Evolutionary conservation across 64 coral and sea anemone genomes (phyloP).

Genomic region (Montipora capricornis): DNA sequence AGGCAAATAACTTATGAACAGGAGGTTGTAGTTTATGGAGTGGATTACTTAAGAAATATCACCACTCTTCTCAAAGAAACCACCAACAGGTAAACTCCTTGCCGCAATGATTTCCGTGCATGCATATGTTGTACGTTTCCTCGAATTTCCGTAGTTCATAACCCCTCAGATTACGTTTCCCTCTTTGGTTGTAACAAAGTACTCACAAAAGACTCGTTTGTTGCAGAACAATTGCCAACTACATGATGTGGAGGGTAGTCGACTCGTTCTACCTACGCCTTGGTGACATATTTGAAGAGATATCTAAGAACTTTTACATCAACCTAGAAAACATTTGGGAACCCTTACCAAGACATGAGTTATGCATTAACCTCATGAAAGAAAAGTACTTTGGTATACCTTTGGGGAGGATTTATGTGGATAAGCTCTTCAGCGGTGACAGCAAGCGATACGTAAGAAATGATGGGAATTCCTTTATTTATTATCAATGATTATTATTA

Average conservation of each 20-base stretch:
- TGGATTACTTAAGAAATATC: conserved; percentile 50
- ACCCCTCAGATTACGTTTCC: too few species aligned
- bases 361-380: conserved; percentile 44
- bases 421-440: conserved; percentile 55
- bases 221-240: conserved; percentile 55
- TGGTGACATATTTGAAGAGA: conserved; percentile 36
- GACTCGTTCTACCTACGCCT: conserved; percentile 24
- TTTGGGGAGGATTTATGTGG: conserved; percentile 60
- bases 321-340: conserved; percentile 16
- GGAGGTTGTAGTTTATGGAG: conserved; percentile 42
- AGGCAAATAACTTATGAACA: conserved; percentile 31
- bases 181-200: too few species aligned
- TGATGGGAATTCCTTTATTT: not conserved
- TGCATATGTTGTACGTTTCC: too few species aligned
- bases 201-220: too few species aligned
- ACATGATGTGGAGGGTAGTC: conserved; percentile 66
- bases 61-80: conserved; percentile 23
- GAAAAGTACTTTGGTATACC: conserved; percentile 50
- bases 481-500: too few species aligned
- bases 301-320: conserved; percentile 59
- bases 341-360: not conserved
- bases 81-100: conserved; percentile 38
- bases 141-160: too few species aligned
- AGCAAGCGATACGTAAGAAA: conserved; percentile 60
- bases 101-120: not conserved